These are phyloP conservation scores for Hemithea aestivaria DNA, from an alignment of 2,888 invertebrate genomes.

Conservation along the genomic window DNA sequence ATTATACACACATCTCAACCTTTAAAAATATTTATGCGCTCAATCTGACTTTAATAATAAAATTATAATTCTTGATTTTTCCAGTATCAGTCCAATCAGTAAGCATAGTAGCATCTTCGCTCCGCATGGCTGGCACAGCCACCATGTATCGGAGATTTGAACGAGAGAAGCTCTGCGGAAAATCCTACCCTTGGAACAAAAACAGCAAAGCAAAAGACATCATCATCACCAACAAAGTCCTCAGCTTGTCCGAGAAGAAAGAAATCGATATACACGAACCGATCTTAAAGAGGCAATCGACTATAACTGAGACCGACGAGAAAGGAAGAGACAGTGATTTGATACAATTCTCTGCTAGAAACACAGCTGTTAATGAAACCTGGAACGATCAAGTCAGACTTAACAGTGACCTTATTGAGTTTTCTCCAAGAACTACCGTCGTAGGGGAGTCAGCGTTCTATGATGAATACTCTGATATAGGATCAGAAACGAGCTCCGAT, in stretches of 20 bases:
- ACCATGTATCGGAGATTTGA: constrained; percentile 87
- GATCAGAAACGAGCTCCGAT: constrained; percentile 56
- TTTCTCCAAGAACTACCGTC: constrained; percentile 50
- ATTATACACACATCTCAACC: too few relatives aligned
- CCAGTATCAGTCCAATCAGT: constrained; percentile 83
- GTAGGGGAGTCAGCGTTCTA: constrained; percentile 37
- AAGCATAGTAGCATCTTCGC: constrained; percentile 82
- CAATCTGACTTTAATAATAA: too few relatives aligned
- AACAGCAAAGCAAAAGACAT: constrained; percentile 43
- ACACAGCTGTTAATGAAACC: constrained; percentile 25
- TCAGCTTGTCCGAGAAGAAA: constrained; percentile 25
- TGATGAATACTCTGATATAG: constrained; percentile 41
- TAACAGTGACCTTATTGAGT: constrained; percentile 59
- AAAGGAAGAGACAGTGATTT: constrained; percentile 50
- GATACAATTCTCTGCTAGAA: constrained; percentile 59
- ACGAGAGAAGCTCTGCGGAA: constrained; percentile 85
- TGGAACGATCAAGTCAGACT: constrained; percentile 30
- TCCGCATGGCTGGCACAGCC: constrained; percentile 84
- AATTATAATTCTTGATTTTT: constrained; percentile 20
- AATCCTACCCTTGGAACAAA: constrained; percentile 85
- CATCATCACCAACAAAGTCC: constrained; percentile 26
- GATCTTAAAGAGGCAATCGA: constrained; percentile 40
- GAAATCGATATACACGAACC: constrained; percentile 50
- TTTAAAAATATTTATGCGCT: too few relatives aligned
- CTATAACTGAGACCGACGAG: constrained; percentile 29